Conservation (phyloP, 1,140 invertebrate genomes). For the Oryzaephilus surinamensis region DNA sequence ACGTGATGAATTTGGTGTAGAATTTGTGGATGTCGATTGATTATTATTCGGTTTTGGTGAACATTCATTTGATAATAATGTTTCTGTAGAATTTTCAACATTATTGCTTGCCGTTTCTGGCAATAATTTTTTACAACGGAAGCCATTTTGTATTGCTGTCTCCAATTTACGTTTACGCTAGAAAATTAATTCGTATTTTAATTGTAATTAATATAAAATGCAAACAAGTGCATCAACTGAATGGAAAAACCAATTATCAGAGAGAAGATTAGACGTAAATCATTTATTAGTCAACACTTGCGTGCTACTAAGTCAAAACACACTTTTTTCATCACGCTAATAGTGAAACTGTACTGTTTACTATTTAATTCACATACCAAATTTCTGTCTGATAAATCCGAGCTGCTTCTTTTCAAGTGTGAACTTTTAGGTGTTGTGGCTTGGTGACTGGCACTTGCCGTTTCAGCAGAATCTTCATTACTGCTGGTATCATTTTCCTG, state of each 20-base stretch:
- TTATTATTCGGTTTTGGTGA: too few relatives aligned
- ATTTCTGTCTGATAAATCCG: too few relatives aligned
- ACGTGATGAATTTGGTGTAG: neutral
- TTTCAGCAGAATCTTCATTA: constrained; percentile 12
- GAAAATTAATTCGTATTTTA: constrained; percentile 12
- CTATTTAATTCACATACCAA: too few relatives aligned
- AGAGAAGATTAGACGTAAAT: constrained; percentile 33
- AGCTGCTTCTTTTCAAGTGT: constrained; percentile 15
- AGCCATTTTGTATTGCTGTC: constrained; percentile 36
- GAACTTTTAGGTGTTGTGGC: constrained; percentile 22
- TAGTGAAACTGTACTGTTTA: too few relatives aligned
- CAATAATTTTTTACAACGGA: constrained; percentile 37
- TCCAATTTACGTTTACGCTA: constrained; percentile 39
- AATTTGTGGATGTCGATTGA: neutral
- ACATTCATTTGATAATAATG: too few relatives aligned
- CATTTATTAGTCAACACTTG: constrained; percentile 25
- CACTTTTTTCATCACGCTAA: constrained; percentile 14
- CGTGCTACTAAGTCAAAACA: constrained; percentile 21
- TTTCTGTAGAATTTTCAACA: too few relatives aligned
- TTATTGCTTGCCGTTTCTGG: too few relatives aligned
- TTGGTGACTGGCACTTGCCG: constrained; percentile 12
- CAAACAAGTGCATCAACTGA: neutral
- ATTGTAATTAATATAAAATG: constrained; percentile 4
- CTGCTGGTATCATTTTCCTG: constrained; percentile 12
- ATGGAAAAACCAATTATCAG: constrained; percentile 17